Conservation (phyloP, 2,797 vertebrate genomes). For the Muscicapa striata region DNA sequence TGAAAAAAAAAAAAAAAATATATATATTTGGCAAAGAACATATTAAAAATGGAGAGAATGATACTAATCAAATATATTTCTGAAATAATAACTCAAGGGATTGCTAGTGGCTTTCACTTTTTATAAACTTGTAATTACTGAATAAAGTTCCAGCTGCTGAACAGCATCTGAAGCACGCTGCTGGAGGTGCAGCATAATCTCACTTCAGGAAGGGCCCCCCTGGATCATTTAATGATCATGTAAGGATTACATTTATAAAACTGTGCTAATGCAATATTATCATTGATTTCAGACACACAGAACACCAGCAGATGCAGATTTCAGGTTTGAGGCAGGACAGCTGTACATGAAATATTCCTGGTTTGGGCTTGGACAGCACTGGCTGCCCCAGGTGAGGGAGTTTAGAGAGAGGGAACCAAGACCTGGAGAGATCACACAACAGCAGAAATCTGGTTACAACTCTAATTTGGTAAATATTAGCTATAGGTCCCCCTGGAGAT, state of each 20-base stretch:
- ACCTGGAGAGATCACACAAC: background rate
- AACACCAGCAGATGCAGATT: background rate
- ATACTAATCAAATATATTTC: background rate
- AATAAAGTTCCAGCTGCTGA: background rate
- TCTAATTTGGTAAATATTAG: background rate
- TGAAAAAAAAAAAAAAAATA: slow-evolving; percentile 34
- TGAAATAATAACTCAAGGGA: slow-evolving; percentile 4
- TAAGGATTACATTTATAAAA: background rate
- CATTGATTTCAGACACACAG: background rate
- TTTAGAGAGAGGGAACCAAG: background rate
- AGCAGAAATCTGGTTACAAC: background rate
- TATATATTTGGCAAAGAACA: slow-evolving; percentile 32
- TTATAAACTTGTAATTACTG: slow-evolving; percentile 12
- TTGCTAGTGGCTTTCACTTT: slow-evolving; percentile 11
- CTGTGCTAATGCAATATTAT: background rate
- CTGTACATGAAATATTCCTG: background rate
- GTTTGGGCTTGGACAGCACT: background rate
- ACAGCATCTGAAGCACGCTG: background rate
- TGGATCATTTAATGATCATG: slow-evolving; percentile 20
- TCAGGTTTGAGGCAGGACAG: background rate
- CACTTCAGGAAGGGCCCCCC: background rate
- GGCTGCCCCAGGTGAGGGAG: background rate
- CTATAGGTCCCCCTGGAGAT: background rate
- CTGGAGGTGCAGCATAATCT: background rate
- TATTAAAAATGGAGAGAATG: slow-evolving; percentile 26